Conservation (phyloP, 2,113 vertebrate species). For the Leuciscus idus region DNA sequence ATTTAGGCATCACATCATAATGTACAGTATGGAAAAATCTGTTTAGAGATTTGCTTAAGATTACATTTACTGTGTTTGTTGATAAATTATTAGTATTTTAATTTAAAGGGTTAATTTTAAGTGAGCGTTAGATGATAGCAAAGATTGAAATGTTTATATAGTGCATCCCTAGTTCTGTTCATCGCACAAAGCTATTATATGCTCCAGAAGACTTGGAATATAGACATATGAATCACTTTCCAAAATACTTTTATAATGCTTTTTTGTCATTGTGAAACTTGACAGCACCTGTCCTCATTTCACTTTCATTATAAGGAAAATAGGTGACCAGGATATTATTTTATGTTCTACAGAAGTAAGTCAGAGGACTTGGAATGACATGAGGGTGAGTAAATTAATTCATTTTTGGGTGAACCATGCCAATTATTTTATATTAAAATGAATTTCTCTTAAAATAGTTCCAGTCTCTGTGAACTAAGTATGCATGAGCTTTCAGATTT, state of each 20-base stretch:
- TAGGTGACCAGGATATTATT: neutral
- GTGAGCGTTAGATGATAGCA: neutral
- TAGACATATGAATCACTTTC: neutral
- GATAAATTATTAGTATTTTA: neutral
- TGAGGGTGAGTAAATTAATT: neutral
- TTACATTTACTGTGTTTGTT: neutral
- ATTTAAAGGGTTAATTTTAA: neutral
- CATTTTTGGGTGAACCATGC: neutral
- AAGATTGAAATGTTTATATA: neutral
- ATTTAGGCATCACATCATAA: neutral
- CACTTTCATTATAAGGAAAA: neutral
- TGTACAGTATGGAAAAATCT: neutral
- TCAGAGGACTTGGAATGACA: neutral
- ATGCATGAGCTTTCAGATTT: neutral
- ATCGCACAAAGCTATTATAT: neutral
- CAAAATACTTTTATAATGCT: no score
- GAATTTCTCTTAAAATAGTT: neutral
- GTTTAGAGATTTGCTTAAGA: neutral
- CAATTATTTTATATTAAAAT: neutral
- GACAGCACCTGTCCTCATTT: neutral
- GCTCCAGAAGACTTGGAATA: neutral
- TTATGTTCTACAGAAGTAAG: neutral
- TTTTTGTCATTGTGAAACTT: neutral
- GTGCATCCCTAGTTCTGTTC: neutral
- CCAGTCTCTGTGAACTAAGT: neutral